A percentile compares a stretch with the other conserved stretches of the same genome.
Evolutionary conservation across 1,140 invertebrate species (phyloP).

Genomic region (Fopius arisanus): DNA sequence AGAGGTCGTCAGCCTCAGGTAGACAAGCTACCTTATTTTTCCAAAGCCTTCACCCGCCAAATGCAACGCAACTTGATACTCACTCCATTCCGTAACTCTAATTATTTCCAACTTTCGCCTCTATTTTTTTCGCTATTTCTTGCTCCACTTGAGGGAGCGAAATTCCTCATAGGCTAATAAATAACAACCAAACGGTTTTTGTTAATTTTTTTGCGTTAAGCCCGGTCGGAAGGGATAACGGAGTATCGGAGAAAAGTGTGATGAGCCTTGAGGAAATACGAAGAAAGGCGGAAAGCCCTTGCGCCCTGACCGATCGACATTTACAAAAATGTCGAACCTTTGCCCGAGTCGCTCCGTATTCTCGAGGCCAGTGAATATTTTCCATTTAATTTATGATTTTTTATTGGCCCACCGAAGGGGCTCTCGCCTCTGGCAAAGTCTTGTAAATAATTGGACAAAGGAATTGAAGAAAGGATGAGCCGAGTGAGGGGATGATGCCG

Average conservation of each 20-base stretch:
- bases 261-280: not conserved
- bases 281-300: not conserved
- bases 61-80: not conserved
- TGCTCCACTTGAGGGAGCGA: not conserved
- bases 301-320: not conserved
- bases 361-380: not conserved
- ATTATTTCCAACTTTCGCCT: not conserved
- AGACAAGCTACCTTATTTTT: not conserved
- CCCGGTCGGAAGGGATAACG: constrained; percentile 7
- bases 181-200: not conserved
- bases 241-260: not conserved
- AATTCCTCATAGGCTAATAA: not conserved
- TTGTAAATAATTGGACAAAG: not conserved
- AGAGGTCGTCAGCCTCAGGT: not conserved
- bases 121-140: not conserved
- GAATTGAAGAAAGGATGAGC: not conserved
- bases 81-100: too few relatives aligned
- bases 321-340: not conserved
- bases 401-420: not conserved
- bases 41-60: not conserved
- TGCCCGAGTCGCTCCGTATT: not conserved
- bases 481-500: too few relatives aligned
- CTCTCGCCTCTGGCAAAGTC: not conserved
- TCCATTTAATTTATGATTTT: not conserved
- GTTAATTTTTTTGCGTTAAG: not conserved